Percentiles rank a stretch among this genome's conserved stretches.
phyloP scores from a whole-genome alignment of 1,140 invertebrate genomes.

The Sitodiplosis mosellana region DNA sequence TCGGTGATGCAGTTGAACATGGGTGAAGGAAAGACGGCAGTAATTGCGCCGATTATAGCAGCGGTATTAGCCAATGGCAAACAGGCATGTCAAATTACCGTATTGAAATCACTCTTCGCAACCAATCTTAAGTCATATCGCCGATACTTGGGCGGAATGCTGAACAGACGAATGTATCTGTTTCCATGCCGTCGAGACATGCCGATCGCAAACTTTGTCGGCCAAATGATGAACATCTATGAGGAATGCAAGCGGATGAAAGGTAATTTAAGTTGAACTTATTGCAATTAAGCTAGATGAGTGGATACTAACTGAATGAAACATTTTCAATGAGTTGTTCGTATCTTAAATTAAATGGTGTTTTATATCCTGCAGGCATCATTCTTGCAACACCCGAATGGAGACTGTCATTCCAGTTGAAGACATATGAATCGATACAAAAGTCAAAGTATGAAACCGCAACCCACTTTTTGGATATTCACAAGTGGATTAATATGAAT shows the following conservation, averaged over 20 bases:
- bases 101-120: not conserved
- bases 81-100: not conserved
- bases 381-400: not conserved
- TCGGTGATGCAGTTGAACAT: conserved; percentile 1
- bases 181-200: not conserved
- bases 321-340: too few species aligned
- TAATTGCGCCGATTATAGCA: not conserved
- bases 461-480: not conserved
- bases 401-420: not conserved
- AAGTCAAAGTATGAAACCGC: not conserved
- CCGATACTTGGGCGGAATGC: not conserved
- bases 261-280: not conserved
- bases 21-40: not conserved
- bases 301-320: too few species aligned
- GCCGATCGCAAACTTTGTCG: not conserved
- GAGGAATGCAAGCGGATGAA: not conserved
- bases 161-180: not conserved
- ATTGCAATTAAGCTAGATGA: not conserved
- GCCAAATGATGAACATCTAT: not conserved
- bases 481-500: not conserved
- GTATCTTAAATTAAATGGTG: too few species aligned
- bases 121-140: not conserved
- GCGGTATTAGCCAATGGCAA: not conserved
- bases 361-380: not conserved
- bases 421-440: not conserved